A percentile compares a stretch with the other conserved stretches of the same genome.
Evolutionary conservation across 2,113 vertebrate species (phyloP).

Genomic region (Phalacrocorax brasilianus): DNA sequence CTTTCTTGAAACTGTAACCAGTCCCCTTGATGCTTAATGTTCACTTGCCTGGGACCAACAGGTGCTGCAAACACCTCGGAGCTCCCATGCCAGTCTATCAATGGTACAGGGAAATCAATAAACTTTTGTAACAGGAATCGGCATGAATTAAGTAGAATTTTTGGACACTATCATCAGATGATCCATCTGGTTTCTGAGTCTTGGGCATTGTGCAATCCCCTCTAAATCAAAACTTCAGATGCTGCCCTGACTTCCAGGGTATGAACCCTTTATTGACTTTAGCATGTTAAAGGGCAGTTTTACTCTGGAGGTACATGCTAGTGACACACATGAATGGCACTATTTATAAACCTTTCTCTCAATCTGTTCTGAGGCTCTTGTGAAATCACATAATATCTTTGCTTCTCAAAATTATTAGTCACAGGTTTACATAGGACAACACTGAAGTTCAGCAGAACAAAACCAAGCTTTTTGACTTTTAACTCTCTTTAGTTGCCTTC

Average conservation of each 20-base stretch:
- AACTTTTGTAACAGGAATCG: accelerated
- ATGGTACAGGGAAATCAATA: accelerated
- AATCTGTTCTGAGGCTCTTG: not conserved
- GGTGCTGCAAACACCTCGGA: accelerated
- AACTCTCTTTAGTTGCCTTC: not conserved
- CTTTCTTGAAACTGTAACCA: not conserved
- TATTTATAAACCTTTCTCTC: not conserved
- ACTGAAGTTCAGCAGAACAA: not conserved
- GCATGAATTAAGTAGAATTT: not conserved
- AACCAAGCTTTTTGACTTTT: not conserved
- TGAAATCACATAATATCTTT: not conserved
- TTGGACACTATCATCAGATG: not conserved
- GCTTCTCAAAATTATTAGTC: not conserved
- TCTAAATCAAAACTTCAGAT: not conserved
- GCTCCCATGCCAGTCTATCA: not conserved
- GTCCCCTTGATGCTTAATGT: not conserved
- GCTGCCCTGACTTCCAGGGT: not conserved
- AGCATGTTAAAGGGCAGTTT: not conserved
- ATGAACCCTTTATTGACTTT: not conserved
- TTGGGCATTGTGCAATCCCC: not conserved
- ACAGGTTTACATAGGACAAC: not conserved
- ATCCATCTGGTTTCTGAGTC: not conserved
- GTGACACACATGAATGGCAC: not conserved
- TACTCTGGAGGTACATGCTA: not conserved
- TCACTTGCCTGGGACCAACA: not conserved